These are phyloP conservation scores for Drosophila atroscutellata DNA, from an alignment of 2,888 invertebrate species.

Conservation along the genomic window DNA sequence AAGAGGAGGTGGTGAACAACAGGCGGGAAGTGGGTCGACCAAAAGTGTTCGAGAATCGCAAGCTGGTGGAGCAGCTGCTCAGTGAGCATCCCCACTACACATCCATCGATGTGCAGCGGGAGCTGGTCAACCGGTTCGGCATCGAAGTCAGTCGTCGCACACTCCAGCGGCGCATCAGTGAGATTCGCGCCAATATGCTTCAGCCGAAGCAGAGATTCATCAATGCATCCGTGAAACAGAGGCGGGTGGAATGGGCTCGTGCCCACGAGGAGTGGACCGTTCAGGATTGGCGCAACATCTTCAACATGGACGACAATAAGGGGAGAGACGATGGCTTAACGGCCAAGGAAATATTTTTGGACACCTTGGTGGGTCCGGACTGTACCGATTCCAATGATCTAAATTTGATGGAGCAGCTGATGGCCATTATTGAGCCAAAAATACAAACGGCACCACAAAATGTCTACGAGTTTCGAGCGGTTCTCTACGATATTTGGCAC, in stretches of 20 bases:
- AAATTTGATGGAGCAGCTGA: slow-evolving; percentile 63
- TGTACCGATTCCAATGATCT: slow-evolving; percentile 50
- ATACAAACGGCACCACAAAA: slow-evolving; percentile 53
- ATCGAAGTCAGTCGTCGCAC: slow-evolving; percentile 68
- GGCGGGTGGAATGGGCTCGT: slow-evolving; percentile 57
- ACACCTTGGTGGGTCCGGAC: slow-evolving; percentile 62
- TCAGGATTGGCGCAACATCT: slow-evolving; percentile 66
- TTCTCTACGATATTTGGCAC: slow-evolving; percentile 69
- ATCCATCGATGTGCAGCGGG: slow-evolving; percentile 63
- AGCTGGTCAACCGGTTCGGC: slow-evolving; percentile 46
- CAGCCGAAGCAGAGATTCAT: slow-evolving; percentile 13
- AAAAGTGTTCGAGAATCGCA: slow-evolving; percentile 61
- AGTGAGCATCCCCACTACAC: slow-evolving; percentile 53
- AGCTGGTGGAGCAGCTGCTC: slow-evolving; percentile 56
- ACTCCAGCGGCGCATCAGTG: slow-evolving; percentile 65
- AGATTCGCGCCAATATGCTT: slow-evolving; percentile 43
- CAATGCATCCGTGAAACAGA: slow-evolving; percentile 10
- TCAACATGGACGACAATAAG: slow-evolving; percentile 72
- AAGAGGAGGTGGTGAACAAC: slow-evolving; percentile 3
- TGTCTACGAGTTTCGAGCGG: slow-evolving; percentile 54
- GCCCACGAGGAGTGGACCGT: slow-evolving; percentile 63
- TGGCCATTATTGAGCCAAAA: slow-evolving; percentile 62
- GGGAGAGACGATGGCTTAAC: not conserved
- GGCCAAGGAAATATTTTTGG: slow-evolving; percentile 65
- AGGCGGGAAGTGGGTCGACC: slow-evolving; percentile 61